Base-by-base conservation (phyloP, 2,888 invertebrate genomes). In the Cephus sareptanus region DNA sequence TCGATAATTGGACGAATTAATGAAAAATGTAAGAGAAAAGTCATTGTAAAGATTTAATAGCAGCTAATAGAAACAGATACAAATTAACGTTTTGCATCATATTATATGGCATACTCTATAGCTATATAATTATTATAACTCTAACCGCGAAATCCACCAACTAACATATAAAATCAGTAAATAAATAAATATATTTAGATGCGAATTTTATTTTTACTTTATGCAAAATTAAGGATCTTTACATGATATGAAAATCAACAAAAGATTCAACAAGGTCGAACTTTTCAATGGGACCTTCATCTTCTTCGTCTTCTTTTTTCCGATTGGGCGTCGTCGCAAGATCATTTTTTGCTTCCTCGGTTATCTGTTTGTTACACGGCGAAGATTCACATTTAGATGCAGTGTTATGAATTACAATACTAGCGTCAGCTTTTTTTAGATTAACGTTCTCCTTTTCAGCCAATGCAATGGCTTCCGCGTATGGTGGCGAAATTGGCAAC, bases 401-500 rank as follows among this genome's bases (percentile, higher is more conserved):
- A 11, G 81, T 31, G 76, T 85, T 81, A 70, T 85, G 83, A 34
- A 88, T 84, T 6, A 88, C 86, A 3, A 87, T 82, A 75, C 87
- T 89, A 15, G 85, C 83, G 73, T 87, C 83, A 33, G 85, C 78
- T 79, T 89, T 89, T 74, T 87, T 85, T 6, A 89, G 84, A 79
- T 88, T 85, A 6, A 87, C 85, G 40, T 85, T 85, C n/a, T 82
- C 83, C 23, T 81, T 83, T 78, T 86, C 86, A 56, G 88, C 80
- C 15, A 91, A 83, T 30, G 86, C 93, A 76, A 95, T 89, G 35
- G 95, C 93, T 87, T 95, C 94, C 87, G 94, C 93, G 82, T 96
- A 97, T 0, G 96, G 96, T 12, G 97, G 96, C 77, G 94, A 93
- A 76, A 96, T 95, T 0, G 96, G 96, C 34, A 93, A 92, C 91